These are phyloP conservation scores for Melanostoma scalare DNA, from an alignment of 2,888 invertebrate species.

Conservation along the genomic window DNA sequence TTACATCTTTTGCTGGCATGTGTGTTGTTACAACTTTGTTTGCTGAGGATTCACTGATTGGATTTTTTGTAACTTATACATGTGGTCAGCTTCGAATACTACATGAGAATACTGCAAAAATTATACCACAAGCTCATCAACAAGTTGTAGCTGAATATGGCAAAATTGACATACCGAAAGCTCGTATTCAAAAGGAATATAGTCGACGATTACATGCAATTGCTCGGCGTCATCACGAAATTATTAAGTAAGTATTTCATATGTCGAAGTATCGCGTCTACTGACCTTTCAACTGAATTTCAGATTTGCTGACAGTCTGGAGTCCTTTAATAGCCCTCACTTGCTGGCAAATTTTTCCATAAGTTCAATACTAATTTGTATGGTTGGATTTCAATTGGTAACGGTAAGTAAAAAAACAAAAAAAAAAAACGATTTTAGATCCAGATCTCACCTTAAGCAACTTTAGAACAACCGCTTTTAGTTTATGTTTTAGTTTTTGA, in stretches of 20 bases:
- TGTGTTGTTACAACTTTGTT: slow-evolving; percentile 81
- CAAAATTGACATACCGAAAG: slow-evolving; percentile 19
- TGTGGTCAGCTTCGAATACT: slow-evolving; percentile 80
- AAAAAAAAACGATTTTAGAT: too few species aligned
- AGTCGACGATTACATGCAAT: slow-evolving; percentile 74
- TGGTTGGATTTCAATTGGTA: slow-evolving; percentile 81
- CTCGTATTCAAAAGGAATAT: slow-evolving; percentile 71
- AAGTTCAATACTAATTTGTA: slow-evolving; percentile 80
- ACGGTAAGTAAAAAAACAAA: slow-evolving; percentile 74
- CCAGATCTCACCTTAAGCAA: too few species aligned
- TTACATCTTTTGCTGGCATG: slow-evolving; percentile 80
- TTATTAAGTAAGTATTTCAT: slow-evolving; percentile 76
- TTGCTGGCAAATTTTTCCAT: slow-evolving; percentile 79
- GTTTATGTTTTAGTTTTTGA: too few species aligned
- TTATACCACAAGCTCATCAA: slow-evolving; percentile 74
- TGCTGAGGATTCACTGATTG: slow-evolving; percentile 81
- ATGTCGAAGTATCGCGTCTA: not conserved
- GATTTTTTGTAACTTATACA: slow-evolving; percentile 80
- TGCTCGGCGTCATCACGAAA: slow-evolving; percentile 77
- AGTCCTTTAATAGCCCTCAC: slow-evolving; percentile 80
- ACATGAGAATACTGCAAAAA: slow-evolving; percentile 77
- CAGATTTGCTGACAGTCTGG: slow-evolving; percentile 78
- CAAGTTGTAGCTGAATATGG: slow-evolving; percentile 51
- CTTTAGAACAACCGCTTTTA: too few species aligned
- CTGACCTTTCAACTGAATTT: slow-evolving; percentile 15